Conservation (phyloP, 1,140 invertebrate species). For the Macrocentrus cingulum region DNA sequence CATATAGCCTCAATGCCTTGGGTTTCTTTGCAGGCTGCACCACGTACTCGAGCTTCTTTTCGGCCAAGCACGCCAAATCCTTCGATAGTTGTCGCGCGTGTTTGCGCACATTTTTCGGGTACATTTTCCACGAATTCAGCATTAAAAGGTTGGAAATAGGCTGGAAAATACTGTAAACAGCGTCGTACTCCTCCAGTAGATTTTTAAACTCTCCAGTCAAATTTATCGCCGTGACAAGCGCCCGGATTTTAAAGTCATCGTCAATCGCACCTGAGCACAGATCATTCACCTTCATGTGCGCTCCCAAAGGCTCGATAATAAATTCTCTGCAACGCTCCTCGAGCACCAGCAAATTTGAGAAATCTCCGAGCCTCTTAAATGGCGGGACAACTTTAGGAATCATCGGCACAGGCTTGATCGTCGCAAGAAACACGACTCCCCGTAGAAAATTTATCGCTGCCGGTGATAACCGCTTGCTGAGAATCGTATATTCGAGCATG, state of each 20-base stretch:
- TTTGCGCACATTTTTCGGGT: slow-evolving; percentile 63
- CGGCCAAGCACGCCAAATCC: slow-evolving; percentile 58
- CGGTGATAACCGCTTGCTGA: slow-evolving; percentile 82
- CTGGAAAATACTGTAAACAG: slow-evolving; percentile 57
- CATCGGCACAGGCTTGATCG: slow-evolving; percentile 60
- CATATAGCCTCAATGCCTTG: slow-evolving; percentile 78
- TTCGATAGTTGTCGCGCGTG: slow-evolving; percentile 53
- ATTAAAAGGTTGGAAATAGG: slow-evolving; percentile 57
- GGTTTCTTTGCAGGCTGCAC: slow-evolving; percentile 70
- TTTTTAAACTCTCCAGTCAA: slow-evolving; percentile 64
- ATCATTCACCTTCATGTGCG: slow-evolving; percentile 57
- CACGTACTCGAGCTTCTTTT: slow-evolving; percentile 63
- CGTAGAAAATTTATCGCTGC: slow-evolving; percentile 76
- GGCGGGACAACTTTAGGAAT: slow-evolving; percentile 63
- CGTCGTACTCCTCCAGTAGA: slow-evolving; percentile 60
- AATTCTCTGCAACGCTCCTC: slow-evolving; percentile 53
- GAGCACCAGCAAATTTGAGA: slow-evolving; percentile 62
- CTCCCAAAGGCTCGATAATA: slow-evolving; percentile 42
- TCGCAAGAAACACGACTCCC: slow-evolving; percentile 68
- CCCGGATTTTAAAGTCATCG: slow-evolving; percentile 66
- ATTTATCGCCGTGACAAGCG: slow-evolving; percentile 58
- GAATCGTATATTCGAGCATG: slow-evolving; percentile 73
- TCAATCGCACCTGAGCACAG: slow-evolving; percentile 59
- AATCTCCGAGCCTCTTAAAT: slow-evolving; percentile 62
- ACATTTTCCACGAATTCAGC: slow-evolving; percentile 62